Base-by-base conservation (phyloP, 2,888 invertebrate species). In the Aproaerema taeniolella region DNA sequence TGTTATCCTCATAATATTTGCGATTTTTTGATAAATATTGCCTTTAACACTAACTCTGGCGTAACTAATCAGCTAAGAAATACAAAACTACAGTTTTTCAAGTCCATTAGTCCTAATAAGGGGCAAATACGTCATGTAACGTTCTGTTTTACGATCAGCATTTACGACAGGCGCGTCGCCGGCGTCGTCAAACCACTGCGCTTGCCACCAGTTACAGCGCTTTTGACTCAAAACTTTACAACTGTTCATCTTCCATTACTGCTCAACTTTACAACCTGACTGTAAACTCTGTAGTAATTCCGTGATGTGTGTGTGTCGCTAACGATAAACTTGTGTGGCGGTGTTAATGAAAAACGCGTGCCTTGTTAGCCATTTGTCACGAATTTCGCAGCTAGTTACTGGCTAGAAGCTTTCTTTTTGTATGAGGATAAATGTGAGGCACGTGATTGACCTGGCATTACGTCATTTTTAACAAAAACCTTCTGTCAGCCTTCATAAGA, bases 111-210 rank as follows among this genome's bases (percentile, higher is more conserved):
- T 48, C 28, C 49, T 51, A 55, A 58, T 53, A 56, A 49, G 52
- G 50, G 48, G 53, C 53, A 47, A 34, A 40, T 43, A 52, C 59
- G 55, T 63, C 61, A 49, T 51, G 52, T 49, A 47, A 55, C 58
- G 55, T 63, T 67, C 59, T n/a, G n/a, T n/a, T n/a, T n/a, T n/a
- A 63, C 41, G 29, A 39, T 41, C 51, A 49, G 48, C 47, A 52
- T 64, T 66, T 59, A 65, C 54, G 62, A 61, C 49, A 39, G 11
- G 15, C 28, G 29, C 9, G 17, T n/a, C n/a, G n/a, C n/a, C n/a
- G n/a, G n/a, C n/a, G 15, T 14, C 10, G 11, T 15, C 28, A 12
- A 20, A 7, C 12, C 25, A 34, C 11, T 11, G 10, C 28, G 15
- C 12, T 28, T 26, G 15, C 16, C 15, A 4, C n/a, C n/a, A n/a